A percentile compares a stretch with the other conserved stretches of the same genome.
These are phyloP conservation scores for Cynodonichthys magdalenae DNA, from an alignment of 2,797 vertebrate genomes.

Conservation along the genomic window DNA sequence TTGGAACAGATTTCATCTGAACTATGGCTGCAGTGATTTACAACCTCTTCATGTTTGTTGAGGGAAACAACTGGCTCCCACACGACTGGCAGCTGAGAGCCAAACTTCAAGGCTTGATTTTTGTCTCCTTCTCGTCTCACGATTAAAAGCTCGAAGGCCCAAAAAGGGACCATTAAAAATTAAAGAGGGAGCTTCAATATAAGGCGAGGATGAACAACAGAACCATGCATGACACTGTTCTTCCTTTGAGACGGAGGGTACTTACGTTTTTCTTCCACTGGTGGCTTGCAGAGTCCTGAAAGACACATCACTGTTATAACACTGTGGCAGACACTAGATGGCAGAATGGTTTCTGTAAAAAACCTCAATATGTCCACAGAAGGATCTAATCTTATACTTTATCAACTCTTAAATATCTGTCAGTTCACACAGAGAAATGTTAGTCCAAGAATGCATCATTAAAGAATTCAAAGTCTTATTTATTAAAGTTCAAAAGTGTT, in stretches of 20 bases:
- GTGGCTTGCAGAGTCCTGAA: constrained; percentile 82
- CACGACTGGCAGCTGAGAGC: background rate
- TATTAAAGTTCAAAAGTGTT: background rate
- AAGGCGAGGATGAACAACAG: constrained; percentile 14
- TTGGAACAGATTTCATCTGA: constrained; percentile 46
- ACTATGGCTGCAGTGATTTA: constrained; percentile 19
- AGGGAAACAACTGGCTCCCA: constrained; percentile 26
- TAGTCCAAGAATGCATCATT: constrained; percentile 1
- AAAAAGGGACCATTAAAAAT: background rate
- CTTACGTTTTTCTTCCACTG: constrained; percentile 79
- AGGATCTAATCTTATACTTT: constrained; percentile 1
- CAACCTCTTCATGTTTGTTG: constrained; percentile 41
- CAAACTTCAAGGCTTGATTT: background rate
- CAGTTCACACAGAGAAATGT: constrained; percentile 10
- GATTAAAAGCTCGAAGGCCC: background rate
- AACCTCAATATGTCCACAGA: constrained; percentile 24
- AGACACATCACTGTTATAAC: constrained; percentile 56
- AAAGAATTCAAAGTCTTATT: background rate
- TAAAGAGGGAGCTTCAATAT: background rate
- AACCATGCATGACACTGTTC: constrained; percentile 11
- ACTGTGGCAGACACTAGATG: constrained; percentile 70
- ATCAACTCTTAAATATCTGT: constrained; percentile 21
- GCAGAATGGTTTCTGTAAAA: constrained; percentile 62
- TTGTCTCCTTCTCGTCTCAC: background rate
- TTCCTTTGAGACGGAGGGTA: constrained; percentile 16